Evolutionary conservation across 2,797 vertebrate genomes (phyloP).

Genomic region (Takifugu rubripes): DNA sequence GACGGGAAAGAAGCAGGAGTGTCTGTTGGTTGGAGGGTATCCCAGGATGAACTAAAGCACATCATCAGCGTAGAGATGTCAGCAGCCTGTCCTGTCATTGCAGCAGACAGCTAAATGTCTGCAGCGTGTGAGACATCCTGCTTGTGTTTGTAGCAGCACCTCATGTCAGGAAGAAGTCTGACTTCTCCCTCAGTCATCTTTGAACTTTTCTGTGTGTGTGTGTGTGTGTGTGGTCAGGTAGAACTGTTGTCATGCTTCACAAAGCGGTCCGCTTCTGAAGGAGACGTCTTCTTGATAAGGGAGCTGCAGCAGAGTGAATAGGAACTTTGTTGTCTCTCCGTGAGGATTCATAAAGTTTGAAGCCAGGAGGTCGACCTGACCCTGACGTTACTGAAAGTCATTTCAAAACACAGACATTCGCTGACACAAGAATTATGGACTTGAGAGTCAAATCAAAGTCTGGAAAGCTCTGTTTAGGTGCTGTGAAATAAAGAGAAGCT

Average conservation of each 20-base stretch:
- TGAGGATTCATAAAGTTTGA: too few species aligned
- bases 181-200: constrained; percentile 57
- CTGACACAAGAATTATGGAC: too few species aligned
- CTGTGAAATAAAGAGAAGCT: too few species aligned
- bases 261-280: constrained; percentile 39
- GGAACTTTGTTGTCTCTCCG: not conserved
- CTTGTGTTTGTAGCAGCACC: constrained; percentile 48
- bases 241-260: constrained; percentile 49
- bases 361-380: too few species aligned
- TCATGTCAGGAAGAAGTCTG: constrained; percentile 53
- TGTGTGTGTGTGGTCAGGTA: too few species aligned
- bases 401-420: too few species aligned
- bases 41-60: constrained; percentile 48
- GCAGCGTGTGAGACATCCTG: constrained; percentile 39
- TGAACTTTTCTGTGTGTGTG: constrained; percentile 59
- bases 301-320: not conserved
- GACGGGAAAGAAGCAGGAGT: too few species aligned
- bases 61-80: constrained; percentile 33
- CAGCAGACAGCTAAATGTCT: constrained; percentile 23
- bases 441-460: too few species aligned
- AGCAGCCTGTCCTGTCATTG: constrained; percentile 40
- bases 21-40: constrained; percentile 12
- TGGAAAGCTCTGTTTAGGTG: too few species aligned
- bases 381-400: too few species aligned
- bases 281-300: constrained; percentile 26